Evolutionary conservation across 2,888 invertebrate genomes (phyloP), one percentile per base, ranked within the genome.

Genomic region (Meteorus colon): DNA sequence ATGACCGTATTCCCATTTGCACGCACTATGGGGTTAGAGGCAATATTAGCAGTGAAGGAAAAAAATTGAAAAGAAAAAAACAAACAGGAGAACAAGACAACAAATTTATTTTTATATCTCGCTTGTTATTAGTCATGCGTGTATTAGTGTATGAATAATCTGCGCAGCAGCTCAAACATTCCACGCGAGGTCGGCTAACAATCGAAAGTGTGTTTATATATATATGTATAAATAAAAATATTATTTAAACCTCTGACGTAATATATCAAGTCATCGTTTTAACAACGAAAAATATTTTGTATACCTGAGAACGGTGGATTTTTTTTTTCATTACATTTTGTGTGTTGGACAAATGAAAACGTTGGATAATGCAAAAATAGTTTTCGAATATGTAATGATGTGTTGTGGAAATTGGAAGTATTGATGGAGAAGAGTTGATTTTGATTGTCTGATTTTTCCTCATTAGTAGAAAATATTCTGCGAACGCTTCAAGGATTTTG

Each of bases 1-100:
- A 72, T 79, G 70, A 79, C 82, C 78, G 84, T 83, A 84, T 86
- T 86, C 84, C 83, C 84, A 82, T 83, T 63, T 63, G 16, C 34
- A 63, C 63, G 14, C 63, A 31, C 34, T 60, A 29, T 60, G 24
- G 63, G 34, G 31, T 34, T 31, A 34, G 10, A 63, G 63, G 63
- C 34, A 34, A 63, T 63, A 63, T 63, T 31, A 16, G n/a, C 2
- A 31, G 10, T 31, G 27, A 29, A 27, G 4, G 6, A 63, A 24
- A n/a, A 69, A 34, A 76, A 68, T 19, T 24, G 0, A 60, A 76
- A 76, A 67, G 37, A 69, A 34, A 48, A 19, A 71, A 37, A 48
- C 19, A 62, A 10, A 29, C 19, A 27, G 19, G 19, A 55, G 55
- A 55, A 55, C 16, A 24, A 24, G 24, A 24, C 8, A 24, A 62